Evolutionary conservation across 2,888 invertebrate species (phyloP), one percentile per base, ranked within the genome.

Genomic region (Andrena bicolor): DNA sequence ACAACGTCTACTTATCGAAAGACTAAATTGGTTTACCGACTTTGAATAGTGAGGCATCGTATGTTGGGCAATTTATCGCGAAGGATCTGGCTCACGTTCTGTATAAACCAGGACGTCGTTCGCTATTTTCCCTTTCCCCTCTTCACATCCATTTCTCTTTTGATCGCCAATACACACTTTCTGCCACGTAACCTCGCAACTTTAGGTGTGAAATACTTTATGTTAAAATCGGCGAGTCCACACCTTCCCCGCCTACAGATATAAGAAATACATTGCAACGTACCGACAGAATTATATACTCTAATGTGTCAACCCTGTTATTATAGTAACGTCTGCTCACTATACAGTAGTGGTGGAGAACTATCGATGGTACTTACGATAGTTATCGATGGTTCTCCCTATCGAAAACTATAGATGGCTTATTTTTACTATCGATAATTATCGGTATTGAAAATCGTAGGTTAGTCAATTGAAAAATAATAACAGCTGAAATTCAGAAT

Each of bases 21-120:
- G 64, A 49, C 35, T n/a, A 80, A 83, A 88, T 79, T 80, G 75
- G 65, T 81, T 80, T 68, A 70, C 13, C 28, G 72, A 72, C 70
- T 70, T 80, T 79, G 87, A 79, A 76, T 79, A 82, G 73, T 74
- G 79, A 74, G 76, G 30, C 49, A 48, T 53, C 63, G 49, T 76
- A 68, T 56, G 65, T 80, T 51, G 68, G 78, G 75, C 82, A 71
- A 72, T 87, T 76, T 88, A 90, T 89, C 90, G 73, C 79, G 63
- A 71, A 79, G 73, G 86, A 91, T 89, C 89, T 85, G 51, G 66
- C 66, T 80, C 90, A 88, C 87, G 87, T 90, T 79, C 74, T 82
- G 76, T 87, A 90, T 87, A 86, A 89, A 85, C 80, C 82, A 66
- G 65, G 65, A 71, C 73, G 65, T 64, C 70, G 76, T 53, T 56